Evolutionary conservation across 1,140 invertebrate genomes (phyloP), one percentile per base, ranked within the genome.

Genomic region (Scaptodrosophila lebanonensis): DNA sequence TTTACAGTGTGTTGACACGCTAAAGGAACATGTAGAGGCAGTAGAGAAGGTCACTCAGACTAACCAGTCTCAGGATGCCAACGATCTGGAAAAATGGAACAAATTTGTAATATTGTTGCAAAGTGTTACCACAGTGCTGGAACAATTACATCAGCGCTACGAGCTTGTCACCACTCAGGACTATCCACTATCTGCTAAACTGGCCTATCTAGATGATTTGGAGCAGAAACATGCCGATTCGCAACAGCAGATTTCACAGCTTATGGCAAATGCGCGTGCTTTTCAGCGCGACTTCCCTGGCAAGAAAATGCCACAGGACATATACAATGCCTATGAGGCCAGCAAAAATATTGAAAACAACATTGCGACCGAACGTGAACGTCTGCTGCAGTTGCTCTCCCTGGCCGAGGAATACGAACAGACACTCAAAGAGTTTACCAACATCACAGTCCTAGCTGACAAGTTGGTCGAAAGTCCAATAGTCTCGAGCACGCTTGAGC

Each of bases 331-430:
- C 16, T 89, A 92, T 47, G 92, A 94, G 66, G 88, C 88, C n/a
- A 91, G 90, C 1, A 91, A 91, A 76, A 89, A 91, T 43, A 89
- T 94, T 12, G 93, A 93, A 50, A 90, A 92, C 45, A 88, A 87
- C 18, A 91, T 95, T 29, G 89, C 88, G 36, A 87, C 89, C 0
- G 93, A 95, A 87, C 89, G 93, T 25, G 93, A 95, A 54, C 90
- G 92, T 36, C 85, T 94, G 0, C 83, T 94, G 0, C 93, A 95
- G 72, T 75, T 94, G 16, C 87, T 92, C 9, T 90, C 92, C 0
- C 84, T 95, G 32, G 91, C 92, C 0, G 93, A 95, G 73, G 95
- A 96, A 83, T 96, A 96, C 73, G 93, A 94, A 73, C 92, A 95
- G 87, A 95, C 94, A 0, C 87, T 96, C 0, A 92, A 93, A 71